Evolutionary conservation across 2,113 vertebrate genomes (phyloP).

Genomic region (Carlito syrichta): DNA sequence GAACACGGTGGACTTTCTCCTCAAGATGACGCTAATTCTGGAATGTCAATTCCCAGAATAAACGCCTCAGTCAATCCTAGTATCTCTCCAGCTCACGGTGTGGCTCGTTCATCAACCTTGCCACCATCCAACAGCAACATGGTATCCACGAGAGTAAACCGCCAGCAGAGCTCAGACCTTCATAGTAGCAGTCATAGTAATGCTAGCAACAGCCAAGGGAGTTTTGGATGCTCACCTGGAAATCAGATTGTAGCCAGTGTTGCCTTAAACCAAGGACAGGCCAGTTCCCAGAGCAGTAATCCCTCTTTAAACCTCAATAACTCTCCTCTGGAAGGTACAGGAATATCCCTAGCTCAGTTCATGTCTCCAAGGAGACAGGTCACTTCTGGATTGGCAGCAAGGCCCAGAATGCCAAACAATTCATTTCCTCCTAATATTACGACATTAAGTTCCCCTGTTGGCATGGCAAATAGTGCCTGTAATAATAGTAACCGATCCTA

Average conservation of each 20-base stretch:
- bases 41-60: constrained; percentile 87
- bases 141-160: constrained; percentile 80
- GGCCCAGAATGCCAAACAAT: constrained; percentile 87
- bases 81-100: constrained; percentile 83
- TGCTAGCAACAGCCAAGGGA: constrained; percentile 81
- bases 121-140: constrained; percentile 83
- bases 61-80: constrained; percentile 82
- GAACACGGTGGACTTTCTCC: constrained; percentile 95
- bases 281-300: constrained; percentile 80
- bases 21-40: constrained; percentile 94
- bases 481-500: constrained; percentile 82
- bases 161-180: constrained; percentile 83
- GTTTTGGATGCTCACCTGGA: constrained; percentile 82
- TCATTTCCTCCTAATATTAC: constrained; percentile 92
- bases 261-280: constrained; percentile 85
- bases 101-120: constrained; percentile 80
- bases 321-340: constrained; percentile 90
- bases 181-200: constrained; percentile 81
- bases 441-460: constrained; percentile 87
- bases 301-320: constrained; percentile 78
- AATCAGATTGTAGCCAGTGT: constrained; percentile 82
- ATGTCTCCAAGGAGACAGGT: constrained; percentile 91
- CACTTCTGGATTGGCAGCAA: constrained; percentile 87
- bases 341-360: constrained; percentile 91
- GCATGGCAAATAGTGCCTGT: constrained; percentile 79